Percentiles rank a stretch among this genome's conserved stretches.
Conservation (phyloP, 2,888 invertebrate genomes). For the Panopea generosa region DNA sequence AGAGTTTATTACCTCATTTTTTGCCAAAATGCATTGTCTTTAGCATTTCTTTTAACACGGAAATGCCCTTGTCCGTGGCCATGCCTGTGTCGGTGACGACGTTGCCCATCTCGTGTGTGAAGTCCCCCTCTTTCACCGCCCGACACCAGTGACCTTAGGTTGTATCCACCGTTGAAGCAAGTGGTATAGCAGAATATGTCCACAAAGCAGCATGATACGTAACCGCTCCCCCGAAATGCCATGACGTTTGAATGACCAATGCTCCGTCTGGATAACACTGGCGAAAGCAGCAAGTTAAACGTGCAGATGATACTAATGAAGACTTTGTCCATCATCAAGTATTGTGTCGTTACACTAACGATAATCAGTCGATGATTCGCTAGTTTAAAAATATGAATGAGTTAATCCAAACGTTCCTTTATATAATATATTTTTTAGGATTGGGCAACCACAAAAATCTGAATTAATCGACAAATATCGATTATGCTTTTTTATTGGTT, state of each 20-base stretch:
- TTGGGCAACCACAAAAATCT: no score
- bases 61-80: slow-evolving; percentile 1
- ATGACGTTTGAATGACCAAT: slow-evolving; percentile 9
- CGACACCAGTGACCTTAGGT: slow-evolving; percentile 11
- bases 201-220: slow-evolving; percentile 30
- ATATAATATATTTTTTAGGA: no score
- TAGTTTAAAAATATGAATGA: no score
- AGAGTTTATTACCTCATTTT: slow-evolving; percentile 30
- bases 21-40: slow-evolving; percentile 22
- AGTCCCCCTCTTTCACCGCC: slow-evolving; percentile 5
- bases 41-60: slow-evolving; percentile 9
- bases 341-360: no score
- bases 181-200: slow-evolving; percentile 30
- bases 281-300: slow-evolving; percentile 12
- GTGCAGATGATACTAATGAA: slow-evolving; percentile 10
- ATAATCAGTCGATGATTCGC: no score
- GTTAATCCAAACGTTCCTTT: no score
- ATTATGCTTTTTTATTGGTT: no score
- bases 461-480: no score
- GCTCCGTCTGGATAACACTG: slow-evolving; percentile 3
- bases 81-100: background rate
- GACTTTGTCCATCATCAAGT: slow-evolving; percentile 25
- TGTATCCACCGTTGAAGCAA: slow-evolving; percentile 9
- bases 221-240: slow-evolving; percentile 17
- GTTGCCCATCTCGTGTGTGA: slow-evolving; percentile 13